These are phyloP conservation scores for Axea sp. DNA, from an alignment of 2,888 invertebrate genomes.

Conservation along the genomic window DNA sequence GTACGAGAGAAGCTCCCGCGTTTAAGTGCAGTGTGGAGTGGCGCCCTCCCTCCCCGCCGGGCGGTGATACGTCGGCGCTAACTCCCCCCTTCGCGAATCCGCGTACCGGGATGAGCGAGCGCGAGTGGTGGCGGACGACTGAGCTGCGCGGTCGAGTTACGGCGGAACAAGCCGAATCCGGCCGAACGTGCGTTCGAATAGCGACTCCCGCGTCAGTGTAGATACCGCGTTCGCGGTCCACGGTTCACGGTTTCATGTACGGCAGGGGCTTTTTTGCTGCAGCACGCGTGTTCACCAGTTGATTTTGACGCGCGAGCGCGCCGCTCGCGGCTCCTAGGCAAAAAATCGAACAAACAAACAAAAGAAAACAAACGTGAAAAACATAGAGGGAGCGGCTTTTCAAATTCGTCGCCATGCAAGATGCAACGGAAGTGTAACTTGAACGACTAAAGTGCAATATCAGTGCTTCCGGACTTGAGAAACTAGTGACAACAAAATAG, in stretches of 20 bases:
- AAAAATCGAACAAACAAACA: background rate
- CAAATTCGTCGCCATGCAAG: constrained; percentile 29
- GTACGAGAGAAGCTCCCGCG: constrained; percentile 8
- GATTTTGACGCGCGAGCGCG: constrained; percentile 40
- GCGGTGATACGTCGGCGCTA: constrained; percentile 26
- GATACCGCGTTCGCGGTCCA: constrained; percentile 79
- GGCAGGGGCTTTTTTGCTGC: constrained; percentile 66
- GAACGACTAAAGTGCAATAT: constrained; percentile 21
- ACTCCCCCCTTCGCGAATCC: constrained; percentile 39
- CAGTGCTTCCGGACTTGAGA: constrained; percentile 16
- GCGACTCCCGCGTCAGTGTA: constrained; percentile 79
- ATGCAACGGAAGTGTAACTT: constrained; percentile 13
- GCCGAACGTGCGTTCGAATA: constrained; percentile 78
- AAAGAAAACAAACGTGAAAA: no score
- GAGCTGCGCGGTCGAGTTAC: constrained; percentile 69
- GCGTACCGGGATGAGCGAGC: constrained; percentile 22
- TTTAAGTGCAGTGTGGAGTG: constrained; percentile 13
- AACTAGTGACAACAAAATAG: constrained; percentile 45
- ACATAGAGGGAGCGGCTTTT: constrained; percentile 10
- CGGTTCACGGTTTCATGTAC: constrained; percentile 78
- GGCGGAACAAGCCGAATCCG: constrained; percentile 71
- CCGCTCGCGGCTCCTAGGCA: constrained; percentile 2
- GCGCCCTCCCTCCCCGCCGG: constrained; percentile 21
- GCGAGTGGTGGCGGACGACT: constrained; percentile 66
- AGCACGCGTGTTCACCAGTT: constrained; percentile 60